Evolutionary conservation across 23 tunicate genomes (phyloP).

Genomic region (Halocynthia aurantium): DNA sequence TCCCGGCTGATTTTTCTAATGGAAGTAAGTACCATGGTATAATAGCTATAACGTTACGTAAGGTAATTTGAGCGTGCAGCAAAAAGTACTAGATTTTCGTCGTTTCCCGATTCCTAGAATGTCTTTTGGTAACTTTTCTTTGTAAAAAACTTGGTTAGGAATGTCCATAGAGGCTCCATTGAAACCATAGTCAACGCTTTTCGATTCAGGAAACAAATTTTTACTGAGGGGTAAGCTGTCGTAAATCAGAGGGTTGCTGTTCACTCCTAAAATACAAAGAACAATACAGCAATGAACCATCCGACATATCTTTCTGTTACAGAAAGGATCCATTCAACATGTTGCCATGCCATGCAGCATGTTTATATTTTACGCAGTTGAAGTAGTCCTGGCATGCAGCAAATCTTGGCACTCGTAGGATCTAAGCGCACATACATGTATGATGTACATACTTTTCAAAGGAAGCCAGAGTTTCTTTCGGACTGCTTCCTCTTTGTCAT

Average conservation of each 20-base stretch:
- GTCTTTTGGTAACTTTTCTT: conserved; percentile 6
- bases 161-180: conserved; percentile 12
- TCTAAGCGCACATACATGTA: background rate
- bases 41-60: no score
- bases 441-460: conserved; percentile 5
- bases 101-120: background rate
- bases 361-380: background rate
- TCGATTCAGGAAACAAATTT: conserved; percentile 17
- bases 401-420: background rate
- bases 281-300: no score
- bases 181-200: conserved; percentile 23
- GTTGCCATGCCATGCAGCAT: background rate
- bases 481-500: background rate
- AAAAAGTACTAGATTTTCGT: no score
- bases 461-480: conserved; percentile 2
- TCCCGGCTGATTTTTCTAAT: background rate
- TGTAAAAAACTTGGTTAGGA: conserved; percentile 14
- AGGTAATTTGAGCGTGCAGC: no score
- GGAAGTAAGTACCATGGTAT: background rate
- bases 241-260: conserved; percentile 14
- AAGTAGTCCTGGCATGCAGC: background rate
- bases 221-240: conserved; percentile 3
- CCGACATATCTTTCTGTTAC: no score
- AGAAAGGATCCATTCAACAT: background rate
- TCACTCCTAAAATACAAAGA: conserved; percentile 2